These are phyloP conservation scores for Neodiprion virginianus DNA, from an alignment of 1,140 invertebrate genomes.

Conservation along the genomic window DNA sequence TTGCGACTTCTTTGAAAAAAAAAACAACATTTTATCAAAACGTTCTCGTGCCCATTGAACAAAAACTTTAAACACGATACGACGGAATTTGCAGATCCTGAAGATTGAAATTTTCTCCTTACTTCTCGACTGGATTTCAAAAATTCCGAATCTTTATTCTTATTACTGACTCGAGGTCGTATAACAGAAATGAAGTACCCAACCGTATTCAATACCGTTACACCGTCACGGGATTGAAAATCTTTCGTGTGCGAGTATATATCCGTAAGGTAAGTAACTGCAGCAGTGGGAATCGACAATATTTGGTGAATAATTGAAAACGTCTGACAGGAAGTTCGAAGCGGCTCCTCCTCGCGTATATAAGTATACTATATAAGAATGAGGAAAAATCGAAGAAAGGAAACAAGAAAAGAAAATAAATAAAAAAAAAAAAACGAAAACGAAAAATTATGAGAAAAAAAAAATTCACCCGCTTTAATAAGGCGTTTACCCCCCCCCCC, in stretches of 20 bases:
- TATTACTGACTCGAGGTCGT: too few species aligned
- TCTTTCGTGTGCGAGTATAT: not conserved
- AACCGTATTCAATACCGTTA: too few species aligned
- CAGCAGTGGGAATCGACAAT: not conserved
- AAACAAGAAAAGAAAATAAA: not conserved
- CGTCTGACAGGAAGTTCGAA: not conserved
- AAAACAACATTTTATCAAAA: too few species aligned
- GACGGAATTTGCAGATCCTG: too few species aligned
- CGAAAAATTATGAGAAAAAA: not conserved
- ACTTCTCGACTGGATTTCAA: too few species aligned
- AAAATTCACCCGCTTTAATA: not conserved
- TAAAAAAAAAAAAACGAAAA: not conserved
- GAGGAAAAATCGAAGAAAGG: not conserved
- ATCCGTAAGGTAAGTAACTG: not conserved
- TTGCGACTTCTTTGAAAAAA: too few species aligned
- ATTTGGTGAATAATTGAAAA: not conserved
- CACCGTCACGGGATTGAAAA: too few species aligned
- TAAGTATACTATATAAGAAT: not conserved
- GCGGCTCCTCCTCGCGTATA: not conserved
- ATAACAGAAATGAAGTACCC: too few species aligned
- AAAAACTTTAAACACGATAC: too few species aligned
- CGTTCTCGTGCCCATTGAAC: too few species aligned
- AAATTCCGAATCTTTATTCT: too few species aligned
- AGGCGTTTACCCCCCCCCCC: not conserved
- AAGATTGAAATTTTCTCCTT: too few species aligned